These are phyloP conservation scores for Limnodromus scolopaceus DNA, from an alignment of 2,797 vertebrate genomes.

Conservation along the genomic window DNA sequence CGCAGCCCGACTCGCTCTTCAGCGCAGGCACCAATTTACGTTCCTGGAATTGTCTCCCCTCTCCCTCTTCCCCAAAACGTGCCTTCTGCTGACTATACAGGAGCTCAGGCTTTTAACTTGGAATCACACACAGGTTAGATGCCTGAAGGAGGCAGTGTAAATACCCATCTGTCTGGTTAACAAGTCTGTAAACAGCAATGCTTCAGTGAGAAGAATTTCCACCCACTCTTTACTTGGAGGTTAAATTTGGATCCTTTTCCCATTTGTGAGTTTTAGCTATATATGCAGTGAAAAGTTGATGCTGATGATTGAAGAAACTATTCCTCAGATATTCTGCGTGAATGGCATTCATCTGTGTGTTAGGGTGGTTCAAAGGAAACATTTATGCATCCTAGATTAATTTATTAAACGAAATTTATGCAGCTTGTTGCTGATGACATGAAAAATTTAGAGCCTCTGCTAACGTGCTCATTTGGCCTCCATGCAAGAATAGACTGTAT, in stretches of 20 bases:
- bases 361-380: conserved; percentile 55
- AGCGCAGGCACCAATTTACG: background rate
- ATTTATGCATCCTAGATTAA: conserved; percentile 58
- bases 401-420: conserved; percentile 65
- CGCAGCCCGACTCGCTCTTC: background rate
- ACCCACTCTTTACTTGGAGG: conserved; percentile 5
- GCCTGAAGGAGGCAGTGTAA: conserved; percentile 48
- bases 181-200: conserved; percentile 17
- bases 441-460: conserved; percentile 58
- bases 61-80: background rate
- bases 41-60: background rate
- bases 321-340: conserved; percentile 21
- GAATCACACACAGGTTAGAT: background rate
- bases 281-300: conserved; percentile 13
- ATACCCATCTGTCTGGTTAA: conserved; percentile 30
- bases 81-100: conserved; percentile 15
- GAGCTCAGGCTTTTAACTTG: conserved; percentile 53
- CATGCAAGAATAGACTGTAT: conserved; percentile 14
- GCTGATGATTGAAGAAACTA: conserved; percentile 30
- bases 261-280: conserved; percentile 1
- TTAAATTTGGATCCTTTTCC: background rate
- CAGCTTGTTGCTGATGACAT: conserved; percentile 63
- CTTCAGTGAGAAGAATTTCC: background rate
- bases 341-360: conserved; percentile 31
- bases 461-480: conserved; percentile 36